Evolutionary conservation across 2,888 invertebrate species (phyloP).

Genomic region (Teinopalpus imperialis): DNA sequence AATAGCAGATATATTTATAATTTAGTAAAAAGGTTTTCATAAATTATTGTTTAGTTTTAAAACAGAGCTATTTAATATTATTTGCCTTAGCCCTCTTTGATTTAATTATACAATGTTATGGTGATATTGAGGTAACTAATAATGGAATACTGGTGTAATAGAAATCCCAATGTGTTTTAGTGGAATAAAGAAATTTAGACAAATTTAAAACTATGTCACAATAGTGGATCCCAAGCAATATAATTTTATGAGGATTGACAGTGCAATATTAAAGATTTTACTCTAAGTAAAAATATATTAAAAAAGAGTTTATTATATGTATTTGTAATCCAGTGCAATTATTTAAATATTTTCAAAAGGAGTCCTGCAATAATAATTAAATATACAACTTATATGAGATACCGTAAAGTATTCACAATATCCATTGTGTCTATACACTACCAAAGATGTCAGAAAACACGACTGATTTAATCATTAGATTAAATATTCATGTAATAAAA

Average conservation of each 20-base stretch:
- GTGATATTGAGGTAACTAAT: slow-evolving; percentile 6
- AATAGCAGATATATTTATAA: slow-evolving; percentile 12
- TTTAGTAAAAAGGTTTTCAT: slow-evolving; percentile 6
- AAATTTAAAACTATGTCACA: slow-evolving; percentile 30
- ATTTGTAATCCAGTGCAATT: slow-evolving; percentile 67
- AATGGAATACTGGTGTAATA: slow-evolving; percentile 17
- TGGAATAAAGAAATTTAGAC: slow-evolving; percentile 21
- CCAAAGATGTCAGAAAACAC: slow-evolving; percentile 65
- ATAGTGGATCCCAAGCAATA: slow-evolving; percentile 46
- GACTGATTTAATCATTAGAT: slow-evolving; percentile 45
- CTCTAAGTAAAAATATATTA: slow-evolving; percentile 67
- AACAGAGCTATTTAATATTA: slow-evolving; percentile 13
- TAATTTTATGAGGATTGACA: slow-evolving; percentile 53
- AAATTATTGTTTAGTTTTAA: slow-evolving; percentile 20
- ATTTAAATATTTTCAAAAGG: slow-evolving; percentile 32
- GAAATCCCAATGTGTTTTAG: slow-evolving; percentile 3
- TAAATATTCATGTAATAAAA: slow-evolving; percentile 35
- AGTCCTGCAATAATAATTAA: slow-evolving; percentile 31
- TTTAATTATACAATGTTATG: slow-evolving; percentile 2
- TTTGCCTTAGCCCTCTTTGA: slow-evolving; percentile 5
- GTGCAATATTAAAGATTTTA: slow-evolving; percentile 76
- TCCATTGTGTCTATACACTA: slow-evolving; percentile 47
- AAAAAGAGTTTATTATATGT: slow-evolving; percentile 45
- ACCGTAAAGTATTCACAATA: slow-evolving; percentile 31
- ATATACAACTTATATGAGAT: slow-evolving; percentile 34